Evolutionary conservation across 2,888 invertebrate species (phyloP).

Genomic region (Plebejus anna): DNA sequence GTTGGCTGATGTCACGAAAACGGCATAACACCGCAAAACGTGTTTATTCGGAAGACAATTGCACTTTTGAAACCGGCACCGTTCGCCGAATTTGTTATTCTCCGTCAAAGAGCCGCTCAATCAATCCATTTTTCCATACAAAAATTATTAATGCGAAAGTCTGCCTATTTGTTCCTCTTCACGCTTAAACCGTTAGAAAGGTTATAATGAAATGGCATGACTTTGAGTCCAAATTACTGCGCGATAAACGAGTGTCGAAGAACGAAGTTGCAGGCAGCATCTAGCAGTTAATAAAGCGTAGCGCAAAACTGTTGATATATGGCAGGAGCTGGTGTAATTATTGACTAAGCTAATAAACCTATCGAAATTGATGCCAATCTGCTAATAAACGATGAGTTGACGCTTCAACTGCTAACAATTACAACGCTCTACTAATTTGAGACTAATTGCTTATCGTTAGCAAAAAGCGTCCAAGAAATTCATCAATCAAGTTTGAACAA

Average conservation of each 20-base stretch:
- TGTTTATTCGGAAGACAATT: background rate
- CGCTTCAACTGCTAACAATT: background rate
- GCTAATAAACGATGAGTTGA: background rate
- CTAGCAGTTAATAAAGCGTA: background rate
- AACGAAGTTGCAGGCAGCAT: background rate
- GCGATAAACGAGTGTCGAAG: too few species aligned
- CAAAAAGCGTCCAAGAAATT: background rate
- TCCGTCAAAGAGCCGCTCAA: background rate
- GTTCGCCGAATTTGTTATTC: background rate
- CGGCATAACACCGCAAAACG: background rate
- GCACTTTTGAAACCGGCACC: background rate
- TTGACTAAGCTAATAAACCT: background rate
- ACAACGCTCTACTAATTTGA: constrained; percentile 14
- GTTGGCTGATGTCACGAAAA: background rate
- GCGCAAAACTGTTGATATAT: background rate
- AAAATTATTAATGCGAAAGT: background rate
- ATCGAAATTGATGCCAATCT: background rate
- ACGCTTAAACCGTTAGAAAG: too few species aligned
- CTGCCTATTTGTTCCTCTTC: too few species aligned
- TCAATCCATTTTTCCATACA: background rate
- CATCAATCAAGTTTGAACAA: background rate
- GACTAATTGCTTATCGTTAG: background rate
- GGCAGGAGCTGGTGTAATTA: background rate
- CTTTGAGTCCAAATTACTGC: background rate
- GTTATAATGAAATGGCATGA: background rate